Evolutionary conservation across 2,888 invertebrate species (phyloP).

Genomic region (Spicauda simplicius): DNA sequence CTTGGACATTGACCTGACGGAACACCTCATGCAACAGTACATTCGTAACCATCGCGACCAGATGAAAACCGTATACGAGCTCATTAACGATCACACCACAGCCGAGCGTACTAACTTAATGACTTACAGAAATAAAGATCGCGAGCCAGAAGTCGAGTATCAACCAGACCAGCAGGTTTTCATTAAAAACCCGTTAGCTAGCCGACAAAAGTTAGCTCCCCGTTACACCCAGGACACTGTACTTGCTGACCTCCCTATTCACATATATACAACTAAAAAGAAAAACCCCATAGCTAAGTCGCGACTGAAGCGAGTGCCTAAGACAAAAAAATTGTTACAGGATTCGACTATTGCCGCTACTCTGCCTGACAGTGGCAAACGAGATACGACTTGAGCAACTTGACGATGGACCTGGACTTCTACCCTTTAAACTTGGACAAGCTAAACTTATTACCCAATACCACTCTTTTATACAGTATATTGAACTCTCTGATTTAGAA

Average conservation of each 20-base stretch:
- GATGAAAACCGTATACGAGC: slow-evolving; percentile 37
- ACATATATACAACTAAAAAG: slow-evolving; percentile 30
- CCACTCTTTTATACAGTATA: slow-evolving; percentile 37
- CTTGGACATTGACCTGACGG: background rate
- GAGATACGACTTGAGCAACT: slow-evolving; percentile 38
- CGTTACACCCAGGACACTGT: slow-evolving; percentile 34
- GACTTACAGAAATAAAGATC: slow-evolving; percentile 28
- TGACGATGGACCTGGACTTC: slow-evolving; percentile 35
- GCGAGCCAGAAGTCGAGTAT: slow-evolving; percentile 35
- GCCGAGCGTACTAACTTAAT: slow-evolving; percentile 16
- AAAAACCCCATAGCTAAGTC: slow-evolving; percentile 19
- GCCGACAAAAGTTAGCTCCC: slow-evolving; percentile 35
- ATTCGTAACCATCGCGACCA: slow-evolving; percentile 34
- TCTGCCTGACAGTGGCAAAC: background rate
- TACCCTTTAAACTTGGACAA: slow-evolving; percentile 37
- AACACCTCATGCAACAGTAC: too few species aligned
- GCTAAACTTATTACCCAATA: slow-evolving; percentile 28
- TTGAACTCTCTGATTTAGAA: slow-evolving; percentile 29
- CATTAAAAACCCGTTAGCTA: too few species aligned
- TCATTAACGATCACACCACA: slow-evolving; percentile 30
- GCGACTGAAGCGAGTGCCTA: slow-evolving; percentile 12
- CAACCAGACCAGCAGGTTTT: too few species aligned
- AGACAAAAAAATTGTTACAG: slow-evolving; percentile 9
- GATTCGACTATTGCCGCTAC: background rate
- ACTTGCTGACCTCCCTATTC: slow-evolving; percentile 31